Base-by-base conservation (phyloP, 2,113 vertebrate genomes). In the Xiphias gladius region DNA sequence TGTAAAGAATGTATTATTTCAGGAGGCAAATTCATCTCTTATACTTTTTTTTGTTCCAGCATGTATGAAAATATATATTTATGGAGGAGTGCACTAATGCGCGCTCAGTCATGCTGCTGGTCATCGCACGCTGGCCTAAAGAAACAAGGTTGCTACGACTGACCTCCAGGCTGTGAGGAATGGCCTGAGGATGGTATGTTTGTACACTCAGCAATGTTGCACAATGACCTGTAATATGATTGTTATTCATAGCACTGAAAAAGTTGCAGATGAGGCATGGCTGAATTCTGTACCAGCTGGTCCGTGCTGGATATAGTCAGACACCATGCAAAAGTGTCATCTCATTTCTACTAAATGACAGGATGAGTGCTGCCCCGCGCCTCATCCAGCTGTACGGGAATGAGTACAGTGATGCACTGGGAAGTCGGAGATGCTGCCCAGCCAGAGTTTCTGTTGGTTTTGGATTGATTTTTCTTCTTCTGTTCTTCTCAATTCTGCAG, bases 171-270 rank as follows among this genome's bases (percentile, higher is more conserved):
- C 35, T 2, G 8, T 20, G 81, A 96, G 96, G 70, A 96, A 96
- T 50, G 96, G 95, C 0, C 92, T 94, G 95, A 96, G 83, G 96
- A 97, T 43, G 96, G 97, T 98, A 92, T 26, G 85, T 88, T 67
- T 70, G n/a, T 48, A 59, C 43, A 10, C 20, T 41, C n/a, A 20
- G 19, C 26, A 19, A 4, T 24, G 2, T 64, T 37, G 19, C 16
- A 5, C 14, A 35, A 9, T 30, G 17, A 54, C 8, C 17, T 2
- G 5, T n/a, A n/a, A 14, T 2, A 22, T 64, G 1, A 35, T 75
- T 46, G 55, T 22, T 35, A 19, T 52, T 78, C 28, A 0, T 7
- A 30, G 20, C 6, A 39, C 5, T 46, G 13, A 50, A 6, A 6
- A n/a, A 19, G 19, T 12, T n/a, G 16, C 28, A 22, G 16, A 1